Evolutionary conservation across 1,140 invertebrate genomes (phyloP).

Genomic region (Drosophila mayri): DNA sequence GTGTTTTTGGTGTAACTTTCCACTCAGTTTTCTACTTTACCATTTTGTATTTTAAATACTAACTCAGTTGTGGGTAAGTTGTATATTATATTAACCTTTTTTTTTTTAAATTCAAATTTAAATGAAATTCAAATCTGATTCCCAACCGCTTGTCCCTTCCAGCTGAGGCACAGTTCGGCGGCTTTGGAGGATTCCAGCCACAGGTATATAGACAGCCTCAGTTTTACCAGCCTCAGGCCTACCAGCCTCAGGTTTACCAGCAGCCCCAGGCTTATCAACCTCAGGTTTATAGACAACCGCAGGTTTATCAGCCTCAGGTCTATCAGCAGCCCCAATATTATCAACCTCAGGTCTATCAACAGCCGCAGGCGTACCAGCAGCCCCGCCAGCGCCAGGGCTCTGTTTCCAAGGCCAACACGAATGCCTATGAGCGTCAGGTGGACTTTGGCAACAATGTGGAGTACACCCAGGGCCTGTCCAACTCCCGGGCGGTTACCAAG

Average conservation of each 20-base stretch:
- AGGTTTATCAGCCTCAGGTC: constrained; percentile 9
- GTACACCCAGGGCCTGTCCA: constrained; percentile 61
- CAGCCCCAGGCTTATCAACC: constrained; percentile 10
- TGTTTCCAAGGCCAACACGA: constrained; percentile 67
- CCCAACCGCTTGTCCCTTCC: not conserved
- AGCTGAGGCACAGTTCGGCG: constrained; percentile 55
- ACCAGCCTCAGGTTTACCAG: constrained; percentile 16
- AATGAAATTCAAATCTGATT: not conserved
- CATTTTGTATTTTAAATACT: not conserved
- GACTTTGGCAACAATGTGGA: constrained; percentile 74
- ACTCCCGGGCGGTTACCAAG: constrained; percentile 69
- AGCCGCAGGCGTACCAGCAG: constrained; percentile 20
- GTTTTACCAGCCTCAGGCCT: constrained; percentile 2
- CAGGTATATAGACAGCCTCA: constrained; percentile 37
- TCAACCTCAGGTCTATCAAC: constrained; percentile 14
- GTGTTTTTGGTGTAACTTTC: constrained; percentile 13
- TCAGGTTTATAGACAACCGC: constrained; percentile 21
- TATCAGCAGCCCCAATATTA: constrained; percentile 17
- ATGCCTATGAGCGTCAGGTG: constrained; percentile 69
- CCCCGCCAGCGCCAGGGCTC: constrained; percentile 54
- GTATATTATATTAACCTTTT: too few species aligned
- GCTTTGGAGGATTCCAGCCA: constrained; percentile 50
- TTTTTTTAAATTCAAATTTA: not conserved
- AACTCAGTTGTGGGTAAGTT: too few species aligned
- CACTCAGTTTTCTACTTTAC: not conserved